Evolutionary conservation across 2,797 vertebrate species (phyloP).

Genomic region (Sebastes melanostomus): DNA sequence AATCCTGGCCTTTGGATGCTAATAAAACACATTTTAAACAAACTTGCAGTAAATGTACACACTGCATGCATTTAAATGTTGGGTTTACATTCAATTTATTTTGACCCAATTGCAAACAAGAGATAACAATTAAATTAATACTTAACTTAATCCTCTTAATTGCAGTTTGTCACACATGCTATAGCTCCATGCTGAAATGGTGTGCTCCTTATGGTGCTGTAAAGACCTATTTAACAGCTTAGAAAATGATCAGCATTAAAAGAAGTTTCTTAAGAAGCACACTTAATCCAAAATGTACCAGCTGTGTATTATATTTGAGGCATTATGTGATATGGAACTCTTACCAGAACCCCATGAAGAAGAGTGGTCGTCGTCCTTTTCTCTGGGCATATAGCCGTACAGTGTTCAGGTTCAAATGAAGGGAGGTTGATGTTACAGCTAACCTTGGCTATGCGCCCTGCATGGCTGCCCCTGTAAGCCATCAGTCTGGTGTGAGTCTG

Average conservation of each 20-base stretch:
- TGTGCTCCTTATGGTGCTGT: not conserved
- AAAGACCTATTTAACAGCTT: conserved; percentile 10
- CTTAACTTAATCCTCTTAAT: conserved; percentile 17
- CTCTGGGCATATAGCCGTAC: conserved; percentile 5
- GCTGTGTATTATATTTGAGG: conserved; percentile 16
- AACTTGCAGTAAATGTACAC: not conserved
- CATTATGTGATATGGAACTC: conserved; percentile 15
- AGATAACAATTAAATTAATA: not conserved
- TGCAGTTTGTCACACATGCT: conserved; percentile 23
- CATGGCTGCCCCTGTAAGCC: conserved; percentile 72
- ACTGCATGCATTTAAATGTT: not conserved
- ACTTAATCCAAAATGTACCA: conserved; percentile 7
- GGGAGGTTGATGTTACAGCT: conserved; percentile 67
- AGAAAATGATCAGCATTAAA: conserved; percentile 5
- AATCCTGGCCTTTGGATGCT: not conserved
- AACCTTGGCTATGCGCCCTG: conserved; percentile 70
- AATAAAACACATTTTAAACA: not conserved
- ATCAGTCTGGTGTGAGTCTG: conserved; percentile 71
- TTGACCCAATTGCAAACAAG: not conserved
- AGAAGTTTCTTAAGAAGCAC: not conserved
- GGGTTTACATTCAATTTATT: not conserved
- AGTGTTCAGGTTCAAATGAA: conserved; percentile 63
- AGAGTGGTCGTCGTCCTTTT: not conserved
- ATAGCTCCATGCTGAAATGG: not conserved
- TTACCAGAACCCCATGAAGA: not conserved